Percentiles rank a stretch among this genome's conserved stretches.
These are phyloP conservation scores for Drosophila asahinai DNA, from an alignment of 1,140 invertebrate genomes.

Conservation along the genomic window DNA sequence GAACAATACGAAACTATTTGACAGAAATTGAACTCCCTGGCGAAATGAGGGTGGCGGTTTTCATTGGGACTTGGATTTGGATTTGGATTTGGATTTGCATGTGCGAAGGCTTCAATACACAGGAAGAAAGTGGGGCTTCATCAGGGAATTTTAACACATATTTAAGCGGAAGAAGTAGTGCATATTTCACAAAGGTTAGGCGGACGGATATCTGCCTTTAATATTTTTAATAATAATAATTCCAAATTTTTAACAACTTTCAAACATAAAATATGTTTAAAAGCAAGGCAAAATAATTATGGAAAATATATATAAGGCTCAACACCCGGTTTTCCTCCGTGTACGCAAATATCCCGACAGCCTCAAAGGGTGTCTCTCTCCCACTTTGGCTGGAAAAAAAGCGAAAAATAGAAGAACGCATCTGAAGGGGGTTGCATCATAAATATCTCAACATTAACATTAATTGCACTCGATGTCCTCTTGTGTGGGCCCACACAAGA, in stretches of 20 bases:
- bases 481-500: conserved; percentile 81
- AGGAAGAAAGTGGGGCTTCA: background rate
- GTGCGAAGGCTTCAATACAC: background rate
- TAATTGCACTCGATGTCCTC: conserved; percentile 85
- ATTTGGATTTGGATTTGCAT: conserved; percentile 23
- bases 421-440: conserved; percentile 72
- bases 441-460: conserved; percentile 85
- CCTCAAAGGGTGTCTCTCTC: conserved; percentile 34
- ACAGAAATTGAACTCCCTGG: conserved; percentile 75
- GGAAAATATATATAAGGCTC: no score
- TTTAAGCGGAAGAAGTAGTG: no score
- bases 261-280: no score
- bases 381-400: conserved; percentile 16
- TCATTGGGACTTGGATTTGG: conserved; percentile 32
- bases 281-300: background rate
- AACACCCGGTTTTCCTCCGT: background rate
- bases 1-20: conserved; percentile 75
- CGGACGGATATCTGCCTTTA: no score
- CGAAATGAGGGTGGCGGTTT: conserved; percentile 29
- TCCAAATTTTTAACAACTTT: no score
- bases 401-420: conserved; percentile 31
- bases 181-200: no score
- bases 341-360: conserved; percentile 58
- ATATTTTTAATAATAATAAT: no score
- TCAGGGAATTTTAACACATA: no score